Percentiles rank a stretch among this genome's conserved stretches.
Evolutionary conservation across 2,113 vertebrate genomes (phyloP).

Genomic region (Ophiodon elongatus): DNA sequence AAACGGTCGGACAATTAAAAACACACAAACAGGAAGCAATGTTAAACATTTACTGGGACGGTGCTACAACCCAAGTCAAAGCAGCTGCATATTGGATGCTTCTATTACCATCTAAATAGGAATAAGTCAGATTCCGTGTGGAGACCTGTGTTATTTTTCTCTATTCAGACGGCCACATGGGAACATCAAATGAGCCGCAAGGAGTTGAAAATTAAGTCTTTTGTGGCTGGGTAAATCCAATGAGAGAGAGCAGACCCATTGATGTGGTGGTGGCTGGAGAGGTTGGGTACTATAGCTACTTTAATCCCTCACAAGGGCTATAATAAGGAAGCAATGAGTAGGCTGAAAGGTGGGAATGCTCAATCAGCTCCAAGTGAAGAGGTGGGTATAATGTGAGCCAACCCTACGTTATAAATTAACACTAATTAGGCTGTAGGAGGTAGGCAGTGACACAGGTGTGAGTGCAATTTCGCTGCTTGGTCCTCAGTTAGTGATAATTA

Average conservation of each 20-base stretch:
- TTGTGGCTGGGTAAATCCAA: conserved; percentile 50
- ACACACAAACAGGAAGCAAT: not conserved
- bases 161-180: conserved; percentile 26
- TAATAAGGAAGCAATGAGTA: conserved; percentile 59
- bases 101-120: conserved; percentile 26
- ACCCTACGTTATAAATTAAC: conserved; percentile 43
- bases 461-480: conserved; percentile 15
- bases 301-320: conserved; percentile 38
- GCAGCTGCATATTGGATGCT: conserved; percentile 11
- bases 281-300: conserved; percentile 26
- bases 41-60: conserved; percentile 16
- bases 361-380: conserved; percentile 34
- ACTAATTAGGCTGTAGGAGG: conserved; percentile 44
- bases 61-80: not conserved
- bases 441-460: conserved; percentile 37
- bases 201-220: conserved; percentile 59
- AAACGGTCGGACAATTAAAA: conserved; percentile 3
- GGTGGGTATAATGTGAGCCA: conserved; percentile 37
- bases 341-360: conserved; percentile 35
- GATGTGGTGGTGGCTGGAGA: conserved; percentile 62
- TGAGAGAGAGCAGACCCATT: conserved; percentile 42
- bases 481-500: conserved; percentile 40
- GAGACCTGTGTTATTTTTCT: conserved; percentile 46
- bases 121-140: conserved; percentile 30
- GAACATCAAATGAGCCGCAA: conserved; percentile 68